A percentile compares a stretch with the other conserved stretches of the same genome.
Conservation (phyloP, 1,140 invertebrate genomes). For the Laupala kohalensis region DNA sequence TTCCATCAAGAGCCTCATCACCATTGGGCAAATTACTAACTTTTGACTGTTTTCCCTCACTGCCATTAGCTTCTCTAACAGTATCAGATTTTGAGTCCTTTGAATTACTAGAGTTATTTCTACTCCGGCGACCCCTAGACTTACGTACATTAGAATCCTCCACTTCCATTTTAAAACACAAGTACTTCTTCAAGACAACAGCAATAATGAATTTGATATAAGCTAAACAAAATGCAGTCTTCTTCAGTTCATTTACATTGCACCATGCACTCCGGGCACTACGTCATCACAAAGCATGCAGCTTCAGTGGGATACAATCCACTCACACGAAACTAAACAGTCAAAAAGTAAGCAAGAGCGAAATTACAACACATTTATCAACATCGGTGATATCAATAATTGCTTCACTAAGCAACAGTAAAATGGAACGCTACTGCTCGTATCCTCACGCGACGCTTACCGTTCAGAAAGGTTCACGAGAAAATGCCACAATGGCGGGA, state of each 20-base stretch:
- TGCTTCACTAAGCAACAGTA: not conserved
- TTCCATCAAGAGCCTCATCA: not conserved
- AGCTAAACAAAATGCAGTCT: not conserved
- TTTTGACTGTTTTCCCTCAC: not conserved
- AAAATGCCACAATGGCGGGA: not conserved
- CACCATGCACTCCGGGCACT: not conserved
- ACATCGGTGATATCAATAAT: not conserved
- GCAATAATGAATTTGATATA: not conserved
- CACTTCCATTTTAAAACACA: not conserved
- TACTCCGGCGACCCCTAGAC: not conserved
- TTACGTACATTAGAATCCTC: not conserved
- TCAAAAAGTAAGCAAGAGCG: not conserved
- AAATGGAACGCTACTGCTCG: not conserved
- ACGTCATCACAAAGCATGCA: not conserved
- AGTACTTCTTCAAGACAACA: not conserved
- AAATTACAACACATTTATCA: not conserved
- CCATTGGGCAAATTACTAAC: not conserved
- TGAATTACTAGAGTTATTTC: not conserved
- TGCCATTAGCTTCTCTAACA: not conserved
- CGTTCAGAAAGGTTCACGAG: not conserved
- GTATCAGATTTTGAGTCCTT: not conserved
- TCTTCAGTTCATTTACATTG: not conserved
- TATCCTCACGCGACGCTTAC: not conserved
- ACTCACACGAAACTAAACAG: not conserved
- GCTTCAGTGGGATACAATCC: not conserved